Conservation (phyloP, 2,113 vertebrate genomes). For the Prochilodus magdalenae region DNA sequence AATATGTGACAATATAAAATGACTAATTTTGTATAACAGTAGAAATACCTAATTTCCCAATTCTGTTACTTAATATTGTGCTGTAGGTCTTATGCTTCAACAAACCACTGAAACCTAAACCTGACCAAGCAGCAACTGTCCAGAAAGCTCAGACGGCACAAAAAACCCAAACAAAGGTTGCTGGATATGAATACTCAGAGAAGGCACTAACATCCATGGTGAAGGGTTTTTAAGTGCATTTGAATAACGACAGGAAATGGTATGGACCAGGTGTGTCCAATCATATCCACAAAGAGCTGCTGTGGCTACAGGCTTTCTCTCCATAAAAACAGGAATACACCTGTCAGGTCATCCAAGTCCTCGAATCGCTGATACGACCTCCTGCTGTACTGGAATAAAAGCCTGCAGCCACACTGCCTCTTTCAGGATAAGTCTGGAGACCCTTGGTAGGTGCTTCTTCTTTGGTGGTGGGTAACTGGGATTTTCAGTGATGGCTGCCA, state of each 20-base stretch:
- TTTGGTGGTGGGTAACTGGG: slow-evolving; percentile 22
- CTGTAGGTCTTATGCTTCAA: slow-evolving; percentile 44
- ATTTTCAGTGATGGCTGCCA: background rate
- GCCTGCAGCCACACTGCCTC: no score
- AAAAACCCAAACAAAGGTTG: slow-evolving; percentile 47
- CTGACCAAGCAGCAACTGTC: background rate
- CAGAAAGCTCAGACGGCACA: slow-evolving; percentile 36
- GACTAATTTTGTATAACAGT: background rate
- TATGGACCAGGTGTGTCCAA: background rate
- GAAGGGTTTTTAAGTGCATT: background rate
- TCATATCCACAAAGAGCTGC: no score
- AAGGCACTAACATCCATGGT: slow-evolving; percentile 39
- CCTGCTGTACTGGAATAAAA: no score
- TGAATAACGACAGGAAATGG: slow-evolving; percentile 1
- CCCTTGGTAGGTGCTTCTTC: background rate
- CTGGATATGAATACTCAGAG: slow-evolving; percentile 12
- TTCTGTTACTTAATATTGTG: slow-evolving; percentile 20
- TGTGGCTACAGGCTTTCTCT: no score
- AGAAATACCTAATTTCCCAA: background rate
- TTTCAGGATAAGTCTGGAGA: no score
- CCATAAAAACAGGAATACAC: no score
- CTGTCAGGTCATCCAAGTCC: no score
- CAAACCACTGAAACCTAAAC: slow-evolving; percentile 9
- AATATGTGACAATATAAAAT: no score
- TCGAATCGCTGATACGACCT: no score